Evolutionary conservation across 2,113 vertebrate genomes (phyloP), one percentile per base, ranked within the genome.

Genomic region (Struthidea cinerea): DNA sequence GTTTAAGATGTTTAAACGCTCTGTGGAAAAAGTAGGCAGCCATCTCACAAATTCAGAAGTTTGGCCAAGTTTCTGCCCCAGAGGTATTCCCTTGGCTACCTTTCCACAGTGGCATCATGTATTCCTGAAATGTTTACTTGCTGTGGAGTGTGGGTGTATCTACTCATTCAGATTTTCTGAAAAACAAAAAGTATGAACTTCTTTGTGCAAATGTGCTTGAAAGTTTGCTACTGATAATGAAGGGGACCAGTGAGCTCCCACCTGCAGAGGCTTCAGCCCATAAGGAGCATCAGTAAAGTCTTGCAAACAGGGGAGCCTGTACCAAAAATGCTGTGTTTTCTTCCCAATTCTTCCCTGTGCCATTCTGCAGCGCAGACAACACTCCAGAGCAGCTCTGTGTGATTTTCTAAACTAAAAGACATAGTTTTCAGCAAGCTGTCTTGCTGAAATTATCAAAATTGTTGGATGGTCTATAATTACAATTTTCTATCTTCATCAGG

Each of bases 381-480:
- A 1, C 2, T 65, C 3, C 1, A 77, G 33, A 39, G 10, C 28
- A 87, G 79, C 44, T 84, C 69, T 47, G 9, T 53, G 33, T 76
- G 90, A 80, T 92, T 93, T 87, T 96, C 50, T 49, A 84, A 93
- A 84, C 88, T 89, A 73, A 96, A 95, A 92, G 78, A 68, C 67
- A 39, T 76, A 53, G 84, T 96, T 96, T 96, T 77, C 81, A 77
- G 57, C 50, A 56, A 55, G 69, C 42, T 35, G 30, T 85, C 89
- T 92, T 94, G 84, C 82, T 86, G 80, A 97, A 95, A 96, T 96
- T 94, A 93, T 91, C 79, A 96, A 95, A 95, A 97, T 93, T 57
- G 74, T 95, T 91, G 80, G 47, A 70, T 88, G 73, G 65, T 57
- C 74, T 91, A 33, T 77, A 95, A 90, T 88, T 96, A 93, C 53